Base-by-base conservation (phyloP, 2,113 vertebrate genomes). In the Spea bombifrons region DNA sequence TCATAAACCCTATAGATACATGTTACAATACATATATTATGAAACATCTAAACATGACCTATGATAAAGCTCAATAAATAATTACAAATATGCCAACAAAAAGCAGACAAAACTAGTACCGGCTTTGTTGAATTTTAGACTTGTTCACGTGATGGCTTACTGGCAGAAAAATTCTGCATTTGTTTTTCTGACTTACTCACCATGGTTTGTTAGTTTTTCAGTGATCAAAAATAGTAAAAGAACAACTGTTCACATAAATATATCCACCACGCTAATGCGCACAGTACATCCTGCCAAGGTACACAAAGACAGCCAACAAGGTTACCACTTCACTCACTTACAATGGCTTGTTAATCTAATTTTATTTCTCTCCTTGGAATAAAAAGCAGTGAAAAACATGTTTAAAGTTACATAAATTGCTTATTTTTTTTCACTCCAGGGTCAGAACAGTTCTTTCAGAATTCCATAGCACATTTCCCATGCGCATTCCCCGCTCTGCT, bases 321-420 rank as follows among this genome's bases (percentile, higher is more conserved):
- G 82, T 82, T 80, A 83, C 44, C 84, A 81, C 16, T 6, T 76
- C 81, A 81, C 59, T 80, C 67, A 84, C 87, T 84, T 77, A 83
- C 57, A 82, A 75, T 78, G 73, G 85, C 83, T 85, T 82, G 81
- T 77, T 53, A 87, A 86, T 83, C 16, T 71, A 83, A 84, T 85
- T 86, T 87, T 83, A 88, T 83, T 74, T 83, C 80, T 85, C 84
- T 86, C 77, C 16, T 74, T 13, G 43, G 45, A 68, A 68, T 67
- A 67, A 68, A 30, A 66, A 74, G 5, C 46, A 68, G 52, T 48
- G 45, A 4, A 67, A 30, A 74, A 16, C 65, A 52, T 53, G 49
- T 53, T 71, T 53, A n/a, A 71, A 71, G 49, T 53, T 43, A 71
- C 12, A 59, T 2, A 8, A 12, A 59, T 9, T 8, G 55, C 55